A percentile compares a stretch with the other conserved stretches of the same genome.
These are phyloP conservation scores for Pelecanoides urinatrix DNA, from an alignment of 2,113 vertebrate genomes.

Conservation along the genomic window DNA sequence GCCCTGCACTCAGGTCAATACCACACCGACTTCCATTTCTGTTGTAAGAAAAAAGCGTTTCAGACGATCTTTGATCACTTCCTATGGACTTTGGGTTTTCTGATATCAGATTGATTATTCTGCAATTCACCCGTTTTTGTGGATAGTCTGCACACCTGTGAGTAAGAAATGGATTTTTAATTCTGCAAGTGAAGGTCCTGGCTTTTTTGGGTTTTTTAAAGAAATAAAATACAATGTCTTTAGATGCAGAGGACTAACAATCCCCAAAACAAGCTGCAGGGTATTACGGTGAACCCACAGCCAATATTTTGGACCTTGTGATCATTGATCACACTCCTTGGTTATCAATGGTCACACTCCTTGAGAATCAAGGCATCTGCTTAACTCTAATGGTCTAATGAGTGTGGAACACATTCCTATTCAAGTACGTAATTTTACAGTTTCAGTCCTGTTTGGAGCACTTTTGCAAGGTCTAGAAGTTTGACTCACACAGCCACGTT, in stretches of 20 bases:
- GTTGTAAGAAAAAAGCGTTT: neutral
- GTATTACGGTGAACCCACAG: neutral
- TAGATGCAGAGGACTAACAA: neutral
- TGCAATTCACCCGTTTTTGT: neutral
- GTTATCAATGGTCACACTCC: neutral
- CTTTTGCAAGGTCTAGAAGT: neutral
- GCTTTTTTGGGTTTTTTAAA: too few species aligned
- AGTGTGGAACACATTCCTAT: neutral
- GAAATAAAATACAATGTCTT: neutral
- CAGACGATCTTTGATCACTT: neutral
- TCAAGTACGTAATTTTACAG: neutral
- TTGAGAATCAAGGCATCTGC: neutral
- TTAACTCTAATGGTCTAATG: neutral
- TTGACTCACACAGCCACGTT: neutral
- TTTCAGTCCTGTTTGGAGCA: neutral
- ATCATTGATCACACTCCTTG: neutral
- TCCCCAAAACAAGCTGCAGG: neutral
- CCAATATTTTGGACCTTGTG: neutral
- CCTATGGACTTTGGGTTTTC: neutral
- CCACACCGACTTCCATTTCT: neutral
- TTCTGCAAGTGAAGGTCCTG: neutral
- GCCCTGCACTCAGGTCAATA: neutral
- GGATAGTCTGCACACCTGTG: neutral
- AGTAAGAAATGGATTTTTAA: neutral
- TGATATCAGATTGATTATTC: neutral